Evolutionary conservation across 1,140 invertebrate genomes (phyloP), one percentile per base, ranked within the genome.

Genomic region (Drosophila eugracilis): DNA sequence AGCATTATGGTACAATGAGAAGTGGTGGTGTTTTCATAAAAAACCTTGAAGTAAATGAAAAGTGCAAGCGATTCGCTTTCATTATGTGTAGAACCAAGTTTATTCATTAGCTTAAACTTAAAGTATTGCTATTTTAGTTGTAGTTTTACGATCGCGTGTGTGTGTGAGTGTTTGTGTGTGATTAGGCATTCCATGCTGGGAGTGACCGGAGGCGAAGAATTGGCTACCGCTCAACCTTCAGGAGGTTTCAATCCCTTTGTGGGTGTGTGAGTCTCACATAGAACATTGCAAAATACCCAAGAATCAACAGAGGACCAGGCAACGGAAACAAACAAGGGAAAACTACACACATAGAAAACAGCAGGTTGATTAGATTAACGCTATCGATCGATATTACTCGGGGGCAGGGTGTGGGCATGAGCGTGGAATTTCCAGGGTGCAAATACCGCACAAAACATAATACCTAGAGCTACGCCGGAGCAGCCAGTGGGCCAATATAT

Each of bases 101-200:
- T 75, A 75, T 86, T 86, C 32, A 66, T 81, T 81, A 85, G 80
- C 81, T 85, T 85, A 85, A 77, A 60, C 45, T 48, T 48, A 75
- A 84, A 74, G 84, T 85, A 85, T 85, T 86, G 80, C 80, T 86
- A 85, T 54, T 86, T 78, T 77, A 85, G 67, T 81, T 81, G 57
- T 85, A 81, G 81, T 84, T 85, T 74, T 58, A 62, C 69, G 41
- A 81, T 77, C 58, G 34, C 75, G 37, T 84, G 44, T 84, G 44
- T 84, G 48, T 66, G 36, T 74, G 37, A 63, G 36, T 78, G 42
- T 70, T 34, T 70, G 50, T 69, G 44, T 78, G 67, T 79, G 19
- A 52, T 21, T 60, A 75, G 60, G 49, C 67, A 85, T 81, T 81
- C 60, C 59, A 77, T 67, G 66, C 58, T 71, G 58, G 37, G 58